A percentile compares a stretch with the other conserved stretches of the same genome.
These are phyloP conservation scores for Pachypanchax playfairii DNA, from an alignment of 2,113 vertebrate species.

Conservation along the genomic window DNA sequence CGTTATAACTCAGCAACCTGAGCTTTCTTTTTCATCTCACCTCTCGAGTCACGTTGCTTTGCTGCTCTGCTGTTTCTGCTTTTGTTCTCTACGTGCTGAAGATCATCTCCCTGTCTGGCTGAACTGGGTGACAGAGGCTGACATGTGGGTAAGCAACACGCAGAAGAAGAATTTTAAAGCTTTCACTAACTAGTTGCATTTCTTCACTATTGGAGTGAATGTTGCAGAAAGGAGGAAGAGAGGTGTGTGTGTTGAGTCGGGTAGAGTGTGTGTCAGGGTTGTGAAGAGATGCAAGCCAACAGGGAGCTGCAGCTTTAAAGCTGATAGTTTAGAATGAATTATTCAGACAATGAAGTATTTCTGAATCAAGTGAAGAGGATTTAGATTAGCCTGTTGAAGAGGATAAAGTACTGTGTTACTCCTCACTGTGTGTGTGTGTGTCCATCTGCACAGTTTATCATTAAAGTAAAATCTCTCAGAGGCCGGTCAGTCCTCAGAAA, in stretches of 20 bases:
- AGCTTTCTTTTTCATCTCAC: constrained; percentile 47
- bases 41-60: constrained; percentile 44
- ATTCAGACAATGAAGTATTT: constrained; percentile 61
- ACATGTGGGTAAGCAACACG: constrained; percentile 52
- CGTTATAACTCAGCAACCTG: constrained; percentile 40
- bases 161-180: constrained; percentile 13
- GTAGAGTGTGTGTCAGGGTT: constrained; percentile 32
- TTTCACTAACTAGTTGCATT: constrained; percentile 16
- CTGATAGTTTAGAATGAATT: constrained; percentile 57
- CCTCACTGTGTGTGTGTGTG: constrained; percentile 12
- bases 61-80: constrained; percentile 28
- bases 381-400: constrained; percentile 46
- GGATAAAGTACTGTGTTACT: constrained; percentile 42
- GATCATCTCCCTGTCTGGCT: constrained; percentile 16
- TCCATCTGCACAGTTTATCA: constrained; percentile 47
- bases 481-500: constrained; percentile 47
- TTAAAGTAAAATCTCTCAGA: constrained; percentile 20
- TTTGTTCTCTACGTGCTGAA: constrained; percentile 36
- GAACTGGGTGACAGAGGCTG: constrained; percentile 27
- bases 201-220: constrained; percentile 17
- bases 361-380: constrained; percentile 56
- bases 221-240: constrained; percentile 8
- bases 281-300: constrained; percentile 44
- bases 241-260: too few species aligned
- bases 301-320: constrained; percentile 40